Conservation (phyloP, 2,113 vertebrate genomes). For the Coturnix japonica region DNA sequence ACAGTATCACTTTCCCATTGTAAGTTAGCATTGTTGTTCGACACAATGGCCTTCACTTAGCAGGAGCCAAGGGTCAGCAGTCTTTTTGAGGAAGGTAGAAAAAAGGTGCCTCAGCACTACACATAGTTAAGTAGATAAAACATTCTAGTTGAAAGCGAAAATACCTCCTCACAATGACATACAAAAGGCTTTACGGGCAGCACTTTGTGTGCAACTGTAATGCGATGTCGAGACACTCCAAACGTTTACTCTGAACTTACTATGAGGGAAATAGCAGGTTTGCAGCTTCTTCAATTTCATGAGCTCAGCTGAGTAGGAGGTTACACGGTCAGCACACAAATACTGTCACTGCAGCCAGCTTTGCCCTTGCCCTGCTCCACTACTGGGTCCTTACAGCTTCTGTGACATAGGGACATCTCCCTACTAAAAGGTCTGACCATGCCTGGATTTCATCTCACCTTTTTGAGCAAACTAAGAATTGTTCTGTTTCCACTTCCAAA, state of each 20-base stretch:
- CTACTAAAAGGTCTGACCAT: neutral
- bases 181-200: neutral
- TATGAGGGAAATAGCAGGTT: neutral
- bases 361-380: neutral
- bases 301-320: neutral
- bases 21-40: conserved; percentile 10
- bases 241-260: neutral
- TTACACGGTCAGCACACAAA: neutral
- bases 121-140: conserved; percentile 43
- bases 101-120: conserved; percentile 29
- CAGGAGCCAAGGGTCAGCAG: conserved; percentile 23
- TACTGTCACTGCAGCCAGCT: neutral
- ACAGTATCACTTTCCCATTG: conserved; percentile 11
- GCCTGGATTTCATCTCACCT: neutral
- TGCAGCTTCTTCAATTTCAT: neutral
- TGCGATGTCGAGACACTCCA: neutral
- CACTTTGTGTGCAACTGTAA: neutral
- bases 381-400: neutral
- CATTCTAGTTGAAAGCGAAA: neutral
- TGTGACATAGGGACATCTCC: neutral
- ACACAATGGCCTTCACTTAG: conserved; percentile 52
- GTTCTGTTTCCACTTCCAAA: neutral
- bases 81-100: conserved; percentile 25
- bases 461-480: neutral
- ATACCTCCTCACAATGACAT: neutral